Base-by-base conservation (phyloP, 2,113 vertebrate species). In the Triplophysa dalaica region DNA sequence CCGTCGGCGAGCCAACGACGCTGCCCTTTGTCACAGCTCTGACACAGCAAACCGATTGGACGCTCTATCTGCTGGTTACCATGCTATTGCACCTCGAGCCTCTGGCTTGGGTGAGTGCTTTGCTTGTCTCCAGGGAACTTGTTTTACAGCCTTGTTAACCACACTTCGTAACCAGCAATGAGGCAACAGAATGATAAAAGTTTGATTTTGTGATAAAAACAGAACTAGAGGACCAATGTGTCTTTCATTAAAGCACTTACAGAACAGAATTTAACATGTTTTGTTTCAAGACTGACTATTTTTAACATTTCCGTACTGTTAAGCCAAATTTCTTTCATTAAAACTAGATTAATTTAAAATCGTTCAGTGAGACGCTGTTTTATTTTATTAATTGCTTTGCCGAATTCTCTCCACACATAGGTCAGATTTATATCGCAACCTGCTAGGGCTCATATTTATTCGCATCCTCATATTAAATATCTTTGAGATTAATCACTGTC, bases 11-110 rank as follows among this genome's bases (percentile, higher is more conserved):
- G 77, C 83, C 82, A 85, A 84, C 74, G 54, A 79, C 75, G 65
- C 43, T 77, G 1, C 75, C 85, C 75, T 82, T 79, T 85, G 73
- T 70, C 70, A 54, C 33, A 21, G 5, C 65, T 75, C 68, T 50
- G 63, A 82, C 77, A 73, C 75, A 68, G 75, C 66, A 61, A 84
- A 77, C 78, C 79, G 45, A 80, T 45, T 82, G 79, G 88, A 84
- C 79, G 70, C 70, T 76, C n/a, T 72, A 70, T 76, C 43, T 26
- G 62, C 41, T 81, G 85, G 72, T 83, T 81, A 69, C 79, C 74
- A 64, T 56, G 56, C 54, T 50, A 66, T 64, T 73, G 26, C 11
- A 69, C 63, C 68, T 78, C 22, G 58, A 63, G 33, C 77, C 38
- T 29, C 19, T 65, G 14, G 38, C 58, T 67, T 38, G 14, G 16